Conservation (phyloP, 2,888 invertebrate genomes). For the Sesia bembeciformis region DNA sequence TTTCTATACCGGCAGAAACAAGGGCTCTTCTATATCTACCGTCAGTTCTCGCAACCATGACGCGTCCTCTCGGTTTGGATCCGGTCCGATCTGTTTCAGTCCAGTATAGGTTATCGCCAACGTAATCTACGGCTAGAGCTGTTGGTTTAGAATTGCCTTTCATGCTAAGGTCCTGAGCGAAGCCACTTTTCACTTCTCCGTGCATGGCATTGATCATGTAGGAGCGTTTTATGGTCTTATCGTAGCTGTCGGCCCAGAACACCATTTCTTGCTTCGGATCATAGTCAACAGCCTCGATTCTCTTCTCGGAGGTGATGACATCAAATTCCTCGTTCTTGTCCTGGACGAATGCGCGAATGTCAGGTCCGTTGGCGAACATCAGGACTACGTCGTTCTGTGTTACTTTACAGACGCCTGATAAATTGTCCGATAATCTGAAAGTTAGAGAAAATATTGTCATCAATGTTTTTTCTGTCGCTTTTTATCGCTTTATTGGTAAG, state of each 20-base stretch:
- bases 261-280: conserved; percentile 88
- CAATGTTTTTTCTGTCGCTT: background rate
- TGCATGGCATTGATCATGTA: conserved; percentile 88
- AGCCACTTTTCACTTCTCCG: conserved; percentile 86
- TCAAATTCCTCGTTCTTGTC: conserved; percentile 81
- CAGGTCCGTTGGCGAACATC: conserved; percentile 88
- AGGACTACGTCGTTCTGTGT: conserved; percentile 78
- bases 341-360: conserved; percentile 84
- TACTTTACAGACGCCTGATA: conserved; percentile 89
- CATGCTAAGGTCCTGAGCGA: conserved; percentile 90
- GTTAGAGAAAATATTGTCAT: conserved; percentile 1
- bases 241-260: conserved; percentile 96
- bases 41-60: conserved; percentile 92
- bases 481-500: background rate
- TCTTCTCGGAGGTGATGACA: conserved; percentile 87
- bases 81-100: conserved; percentile 87
- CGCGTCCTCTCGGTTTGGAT: conserved; percentile 82
- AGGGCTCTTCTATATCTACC: conserved; percentile 90
- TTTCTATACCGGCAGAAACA: conserved; percentile 84
- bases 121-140: conserved; percentile 94
- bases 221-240: conserved; percentile 92
- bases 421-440: conserved; percentile 77
- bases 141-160: conserved; percentile 89
- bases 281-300: conserved; percentile 93
- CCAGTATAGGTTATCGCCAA: conserved; percentile 96